These are phyloP conservation scores for Agrochola macilenta DNA, from an alignment of 2,888 invertebrate genomes.

Conservation along the genomic window DNA sequence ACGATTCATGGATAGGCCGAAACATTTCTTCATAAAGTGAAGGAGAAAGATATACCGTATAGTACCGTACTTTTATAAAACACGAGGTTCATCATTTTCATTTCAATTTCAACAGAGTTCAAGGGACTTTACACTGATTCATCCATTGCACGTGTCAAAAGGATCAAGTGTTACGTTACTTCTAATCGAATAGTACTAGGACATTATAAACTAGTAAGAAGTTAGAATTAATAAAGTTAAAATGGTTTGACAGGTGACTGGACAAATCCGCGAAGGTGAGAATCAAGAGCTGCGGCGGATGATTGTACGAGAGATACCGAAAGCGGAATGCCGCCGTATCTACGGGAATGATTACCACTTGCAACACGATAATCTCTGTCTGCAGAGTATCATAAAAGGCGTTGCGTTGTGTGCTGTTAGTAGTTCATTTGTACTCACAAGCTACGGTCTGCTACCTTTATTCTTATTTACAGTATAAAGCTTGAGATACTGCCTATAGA, in stretches of 20 bases:
- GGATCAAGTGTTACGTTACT: slow-evolving; percentile 58
- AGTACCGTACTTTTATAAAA: neutral
- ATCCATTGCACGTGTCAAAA: slow-evolving; percentile 14
- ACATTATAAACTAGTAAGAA: slow-evolving; percentile 26
- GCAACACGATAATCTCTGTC: slow-evolving; percentile 86
- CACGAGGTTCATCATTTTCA: neutral
- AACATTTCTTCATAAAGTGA: neutral
- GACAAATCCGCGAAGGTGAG: slow-evolving; percentile 85
- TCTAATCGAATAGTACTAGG: slow-evolving; percentile 63
- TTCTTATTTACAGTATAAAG: neutral
- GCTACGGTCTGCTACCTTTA: too few species aligned
- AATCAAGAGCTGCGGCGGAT: slow-evolving; percentile 87
- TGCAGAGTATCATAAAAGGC: slow-evolving; percentile 81
- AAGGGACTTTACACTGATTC: slow-evolving; percentile 14
- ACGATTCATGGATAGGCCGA: neutral
- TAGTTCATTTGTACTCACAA: slow-evolving; percentile 36
- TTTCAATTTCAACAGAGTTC: slow-evolving; percentile 17
- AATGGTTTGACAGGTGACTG: slow-evolving; percentile 76
- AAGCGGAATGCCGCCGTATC: slow-evolving; percentile 77
- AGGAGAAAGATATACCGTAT: slow-evolving; percentile 12
- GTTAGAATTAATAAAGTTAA: slow-evolving; percentile 23
- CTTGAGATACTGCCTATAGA: neutral
- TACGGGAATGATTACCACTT: slow-evolving; percentile 86
- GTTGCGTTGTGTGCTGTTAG: slow-evolving; percentile 86
- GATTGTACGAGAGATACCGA: slow-evolving; percentile 81